phyloP scores from a whole-genome alignment of 2,797 vertebrate species.

The Odontamblyopus rebecca region DNA sequence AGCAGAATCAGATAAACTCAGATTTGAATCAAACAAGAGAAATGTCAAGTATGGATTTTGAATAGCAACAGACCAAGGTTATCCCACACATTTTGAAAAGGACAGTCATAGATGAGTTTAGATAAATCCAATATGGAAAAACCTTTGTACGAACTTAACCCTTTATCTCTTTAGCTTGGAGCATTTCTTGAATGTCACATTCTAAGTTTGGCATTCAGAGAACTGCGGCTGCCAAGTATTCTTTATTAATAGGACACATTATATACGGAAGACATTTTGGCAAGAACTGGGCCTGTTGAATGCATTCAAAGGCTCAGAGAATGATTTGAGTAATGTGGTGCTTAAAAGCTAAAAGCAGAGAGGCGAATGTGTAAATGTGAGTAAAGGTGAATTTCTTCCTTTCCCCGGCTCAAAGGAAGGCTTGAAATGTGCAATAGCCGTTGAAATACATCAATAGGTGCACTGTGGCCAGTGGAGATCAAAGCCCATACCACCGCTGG shows the following conservation, averaged over 20 bases:
- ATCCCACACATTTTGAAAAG: constrained; percentile 41
- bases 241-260: constrained; percentile 16
- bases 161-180: constrained; percentile 19
- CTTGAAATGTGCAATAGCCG: constrained; percentile 38
- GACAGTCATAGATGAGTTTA: constrained; percentile 37
- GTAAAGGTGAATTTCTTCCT: constrained; percentile 40
- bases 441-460: constrained; percentile 46
- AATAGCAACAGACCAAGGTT: constrained; percentile 58
- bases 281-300: constrained; percentile 14
- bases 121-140: constrained; percentile 25
- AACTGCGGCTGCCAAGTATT: constrained; percentile 12
- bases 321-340: constrained; percentile 36
- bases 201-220: constrained; percentile 14
- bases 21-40: constrained; percentile 54
- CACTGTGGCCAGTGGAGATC: constrained; percentile 45
- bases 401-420: constrained; percentile 32
- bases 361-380: constrained; percentile 33
- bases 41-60: constrained; percentile 60
- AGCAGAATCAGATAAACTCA: constrained; percentile 51
- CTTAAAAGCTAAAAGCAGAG: constrained; percentile 28
- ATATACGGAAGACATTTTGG: constrained; percentile 28
- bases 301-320: constrained; percentile 44
- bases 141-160: constrained; percentile 32
- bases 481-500: constrained; percentile 44
- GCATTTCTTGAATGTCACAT: constrained; percentile 22